A percentile compares a stretch with the other conserved stretches of the same genome.
Evolutionary conservation across 2,113 vertebrate genomes (phyloP).

Genomic region (Menidia beryllina): DNA sequence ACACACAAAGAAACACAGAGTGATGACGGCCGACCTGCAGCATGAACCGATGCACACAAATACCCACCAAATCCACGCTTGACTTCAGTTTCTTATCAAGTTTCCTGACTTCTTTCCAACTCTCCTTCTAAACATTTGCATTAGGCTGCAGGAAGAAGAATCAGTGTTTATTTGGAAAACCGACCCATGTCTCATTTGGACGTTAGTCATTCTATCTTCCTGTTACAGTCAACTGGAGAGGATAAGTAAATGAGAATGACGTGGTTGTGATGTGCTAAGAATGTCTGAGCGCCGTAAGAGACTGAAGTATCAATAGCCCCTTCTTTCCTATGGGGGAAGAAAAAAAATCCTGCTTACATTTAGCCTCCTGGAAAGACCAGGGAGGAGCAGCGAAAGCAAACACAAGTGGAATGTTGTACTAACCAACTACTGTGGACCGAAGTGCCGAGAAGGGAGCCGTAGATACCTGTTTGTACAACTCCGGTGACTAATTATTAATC

Average conservation of each 20-base stretch:
- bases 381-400: slow-evolving; percentile 30
- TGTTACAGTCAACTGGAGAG: background rate
- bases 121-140: too few relatives aligned
- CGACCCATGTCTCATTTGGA: background rate
- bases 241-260: slow-evolving; percentile 7
- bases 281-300: slow-evolving; percentile 19
- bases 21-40: background rate
- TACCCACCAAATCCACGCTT: background rate
- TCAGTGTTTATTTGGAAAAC: background rate
- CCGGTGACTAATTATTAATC: slow-evolving; percentile 10
- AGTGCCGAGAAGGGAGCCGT: background rate
- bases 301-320: background rate
- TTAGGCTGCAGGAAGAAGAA: background rate
- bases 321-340: background rate
- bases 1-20: background rate
- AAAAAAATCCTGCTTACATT: slow-evolving; percentile 1
- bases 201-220: slow-evolving; percentile 43
- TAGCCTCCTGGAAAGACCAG: slow-evolving; percentile 41
- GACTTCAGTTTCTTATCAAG: background rate
- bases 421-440: background rate
- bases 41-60: background rate
- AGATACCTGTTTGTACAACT: background rate
- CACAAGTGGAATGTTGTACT: background rate
- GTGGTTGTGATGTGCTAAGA: slow-evolving; percentile 1
- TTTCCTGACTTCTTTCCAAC: too few relatives aligned